Evolutionary conservation across 2,888 invertebrate species (phyloP).

Genomic region (Sisyra nigra): DNA sequence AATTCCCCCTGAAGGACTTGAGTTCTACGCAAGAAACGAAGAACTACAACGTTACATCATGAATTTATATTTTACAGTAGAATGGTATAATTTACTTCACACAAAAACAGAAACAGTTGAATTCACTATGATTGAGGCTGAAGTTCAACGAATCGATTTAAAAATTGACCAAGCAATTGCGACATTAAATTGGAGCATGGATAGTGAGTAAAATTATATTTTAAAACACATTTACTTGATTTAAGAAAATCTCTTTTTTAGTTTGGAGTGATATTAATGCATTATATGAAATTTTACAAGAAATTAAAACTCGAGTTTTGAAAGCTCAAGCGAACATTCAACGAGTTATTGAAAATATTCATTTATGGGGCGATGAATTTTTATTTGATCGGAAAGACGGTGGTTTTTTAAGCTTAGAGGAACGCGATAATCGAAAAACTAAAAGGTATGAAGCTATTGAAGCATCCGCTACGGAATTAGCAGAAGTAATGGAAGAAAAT

Average conservation of each 20-base stretch:
- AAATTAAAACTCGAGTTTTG: slow-evolving; percentile 51
- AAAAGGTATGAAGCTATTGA: slow-evolving; percentile 32
- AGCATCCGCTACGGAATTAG: slow-evolving; percentile 37
- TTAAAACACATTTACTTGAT: background rate
- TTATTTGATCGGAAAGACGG: slow-evolving; percentile 58
- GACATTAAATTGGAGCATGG: slow-evolving; percentile 62
- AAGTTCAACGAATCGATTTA: slow-evolving; percentile 57
- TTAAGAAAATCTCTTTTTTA: slow-evolving; percentile 16
- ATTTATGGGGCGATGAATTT: slow-evolving; percentile 56
- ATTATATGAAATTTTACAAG: slow-evolving; percentile 48
- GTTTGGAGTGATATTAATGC: slow-evolving; percentile 53
- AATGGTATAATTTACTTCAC: slow-evolving; percentile 72
- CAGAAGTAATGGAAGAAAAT: slow-evolving; percentile 42
- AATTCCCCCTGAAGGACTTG: slow-evolving; percentile 41
- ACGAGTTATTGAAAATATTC: slow-evolving; percentile 36
- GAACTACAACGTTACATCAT: slow-evolving; percentile 35
- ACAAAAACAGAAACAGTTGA: slow-evolving; percentile 60
- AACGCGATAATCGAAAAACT: slow-evolving; percentile 34
- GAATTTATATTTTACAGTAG: slow-evolving; percentile 37
- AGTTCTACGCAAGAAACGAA: slow-evolving; percentile 51
- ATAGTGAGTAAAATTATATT: slow-evolving; percentile 38
- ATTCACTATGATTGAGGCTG: slow-evolving; percentile 55
- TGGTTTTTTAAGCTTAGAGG: slow-evolving; percentile 38
- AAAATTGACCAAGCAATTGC: slow-evolving; percentile 50
- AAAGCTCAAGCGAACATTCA: slow-evolving; percentile 50